Percentiles rank a stretch among this genome's conserved stretches.
Evolutionary conservation across 1,140 invertebrate species (phyloP).

Genomic region (Elysia chlorotica): DNA sequence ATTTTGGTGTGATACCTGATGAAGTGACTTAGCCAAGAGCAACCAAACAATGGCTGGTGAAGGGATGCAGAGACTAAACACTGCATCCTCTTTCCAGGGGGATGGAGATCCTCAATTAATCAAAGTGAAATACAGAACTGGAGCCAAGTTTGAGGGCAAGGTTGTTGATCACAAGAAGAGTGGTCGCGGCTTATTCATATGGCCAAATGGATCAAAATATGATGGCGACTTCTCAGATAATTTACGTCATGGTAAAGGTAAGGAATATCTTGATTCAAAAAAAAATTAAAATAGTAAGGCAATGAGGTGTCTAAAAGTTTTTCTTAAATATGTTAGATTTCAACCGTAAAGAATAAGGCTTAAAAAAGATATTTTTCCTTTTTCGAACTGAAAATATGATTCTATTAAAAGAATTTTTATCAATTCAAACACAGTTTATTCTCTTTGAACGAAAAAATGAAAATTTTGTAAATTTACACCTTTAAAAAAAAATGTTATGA

Average conservation of each 20-base stretch:
- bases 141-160: constrained; percentile 53
- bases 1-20: too few relatives aligned
- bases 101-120: not conserved
- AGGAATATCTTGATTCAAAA: not conserved
- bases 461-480: too few relatives aligned
- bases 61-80: constrained; percentile 15
- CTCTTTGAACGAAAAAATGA: too few relatives aligned
- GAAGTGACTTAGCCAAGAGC: too few relatives aligned
- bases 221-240: constrained; percentile 57
- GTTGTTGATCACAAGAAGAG: constrained; percentile 48
- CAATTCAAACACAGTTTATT: too few relatives aligned
- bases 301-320: not conserved
- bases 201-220: constrained; percentile 60
- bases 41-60: constrained; percentile 10
- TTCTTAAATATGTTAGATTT: not conserved
- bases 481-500: too few relatives aligned
- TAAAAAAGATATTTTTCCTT: not conserved
- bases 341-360: not conserved
- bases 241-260: constrained; percentile 55
- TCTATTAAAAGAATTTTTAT: too few relatives aligned
- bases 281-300: not conserved
- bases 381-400: too few relatives aligned
- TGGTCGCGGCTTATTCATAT: constrained; percentile 55
- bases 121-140: constrained; percentile 54
- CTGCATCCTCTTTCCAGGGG: constrained; percentile 10